Percentiles rank a stretch among this genome's conserved stretches.
phyloP scores from a whole-genome alignment of 1,140 invertebrate genomes.

The Saxidomus purpurata region DNA sequence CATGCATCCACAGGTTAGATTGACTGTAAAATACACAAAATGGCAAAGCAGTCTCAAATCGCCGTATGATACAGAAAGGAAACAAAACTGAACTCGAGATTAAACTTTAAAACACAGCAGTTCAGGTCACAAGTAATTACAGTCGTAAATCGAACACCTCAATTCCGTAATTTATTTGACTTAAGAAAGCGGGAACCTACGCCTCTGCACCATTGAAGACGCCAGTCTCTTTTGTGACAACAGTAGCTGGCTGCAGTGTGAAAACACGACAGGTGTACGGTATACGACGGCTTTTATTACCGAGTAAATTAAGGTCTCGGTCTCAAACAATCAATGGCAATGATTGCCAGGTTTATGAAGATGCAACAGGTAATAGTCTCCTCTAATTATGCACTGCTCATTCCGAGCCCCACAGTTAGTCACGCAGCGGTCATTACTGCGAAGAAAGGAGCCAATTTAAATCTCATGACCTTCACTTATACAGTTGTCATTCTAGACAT shows the following conservation, averaged over 20 bases:
- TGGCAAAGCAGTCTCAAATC: no score
- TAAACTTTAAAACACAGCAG: neutral
- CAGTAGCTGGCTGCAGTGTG: neutral
- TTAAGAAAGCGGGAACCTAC: neutral
- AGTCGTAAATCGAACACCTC: neutral
- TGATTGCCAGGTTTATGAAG: slow-evolving; percentile 59
- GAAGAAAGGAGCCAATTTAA: slow-evolving; percentile 63
- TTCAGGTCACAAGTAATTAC: neutral
- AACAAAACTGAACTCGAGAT: neutral
- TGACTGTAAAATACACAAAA: neutral
- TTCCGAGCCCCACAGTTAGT: slow-evolving; percentile 20
- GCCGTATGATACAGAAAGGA: neutral
- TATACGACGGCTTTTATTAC: slow-evolving; percentile 40
- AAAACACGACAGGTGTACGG: slow-evolving; percentile 60
- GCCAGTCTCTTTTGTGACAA: slow-evolving; percentile 37
- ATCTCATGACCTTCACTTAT: slow-evolving; percentile 49
- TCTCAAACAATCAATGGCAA: slow-evolving; percentile 39
- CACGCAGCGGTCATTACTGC: slow-evolving; percentile 51
- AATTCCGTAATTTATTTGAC: slow-evolving; percentile 10
- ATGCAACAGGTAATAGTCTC: slow-evolving; percentile 51
- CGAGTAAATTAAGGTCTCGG: slow-evolving; percentile 34
- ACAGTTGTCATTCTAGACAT: slow-evolving; percentile 49
- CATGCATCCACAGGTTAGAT: neutral
- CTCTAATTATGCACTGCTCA: slow-evolving; percentile 51
- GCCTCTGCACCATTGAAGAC: neutral